These are phyloP conservation scores for Paradisaea rubra DNA, from an alignment of 2,113 vertebrate species.

Conservation along the genomic window DNA sequence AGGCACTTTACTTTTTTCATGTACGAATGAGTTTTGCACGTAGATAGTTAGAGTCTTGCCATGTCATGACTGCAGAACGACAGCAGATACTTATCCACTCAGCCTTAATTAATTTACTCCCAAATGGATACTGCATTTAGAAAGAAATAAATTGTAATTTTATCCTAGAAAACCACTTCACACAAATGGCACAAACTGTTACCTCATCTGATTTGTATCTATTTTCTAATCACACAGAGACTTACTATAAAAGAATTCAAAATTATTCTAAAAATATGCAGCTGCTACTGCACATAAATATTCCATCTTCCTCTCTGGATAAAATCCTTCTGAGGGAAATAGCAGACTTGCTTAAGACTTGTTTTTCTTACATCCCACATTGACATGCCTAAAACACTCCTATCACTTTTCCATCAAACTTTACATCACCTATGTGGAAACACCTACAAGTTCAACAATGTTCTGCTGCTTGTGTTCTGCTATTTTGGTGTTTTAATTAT, in stretches of 20 bases:
- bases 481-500: background rate
- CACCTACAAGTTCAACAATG: background rate
- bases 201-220: conserved; percentile 33
- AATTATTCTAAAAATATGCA: conserved; percentile 3
- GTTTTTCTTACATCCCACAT: background rate
- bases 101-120: conserved; percentile 57
- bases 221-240: background rate
- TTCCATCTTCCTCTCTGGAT: background rate
- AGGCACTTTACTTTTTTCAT: background rate
- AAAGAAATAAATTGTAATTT: conserved; percentile 51
- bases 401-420: background rate
- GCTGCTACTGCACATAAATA: background rate
- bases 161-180: conserved; percentile 20
- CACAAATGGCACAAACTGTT: conserved; percentile 11
- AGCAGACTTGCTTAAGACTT: background rate
- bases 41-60: background rate
- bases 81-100: conserved; percentile 47
- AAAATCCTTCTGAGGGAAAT: background rate
- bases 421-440: background rate
- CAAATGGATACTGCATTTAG: conserved; percentile 37
- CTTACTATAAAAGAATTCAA: background rate
- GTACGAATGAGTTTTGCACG: background rate
- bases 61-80: conserved; percentile 22
- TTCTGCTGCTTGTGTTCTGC: background rate
- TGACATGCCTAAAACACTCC: background rate